Evolutionary conservation across 1,140 invertebrate species (phyloP), one percentile per base, ranked within the genome.

Genomic region (Lepidotrigona ventralis): DNA sequence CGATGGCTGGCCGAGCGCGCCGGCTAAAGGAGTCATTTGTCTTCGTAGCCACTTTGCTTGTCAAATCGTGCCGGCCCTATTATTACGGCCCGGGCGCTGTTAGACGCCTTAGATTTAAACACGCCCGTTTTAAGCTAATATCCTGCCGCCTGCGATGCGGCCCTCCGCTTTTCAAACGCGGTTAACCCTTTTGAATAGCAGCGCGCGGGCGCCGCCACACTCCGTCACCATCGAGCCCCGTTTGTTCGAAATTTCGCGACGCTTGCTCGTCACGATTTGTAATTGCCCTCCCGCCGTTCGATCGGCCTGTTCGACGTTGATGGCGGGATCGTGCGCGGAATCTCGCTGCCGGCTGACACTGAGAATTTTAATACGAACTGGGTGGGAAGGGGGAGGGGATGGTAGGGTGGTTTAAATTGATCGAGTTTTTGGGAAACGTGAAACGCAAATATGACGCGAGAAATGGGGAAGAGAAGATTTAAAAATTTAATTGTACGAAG

Each of bases 1-100:
- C 87, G 83, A 88, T 88, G 83, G 76, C 60, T 79, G 60, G 73
- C 6, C 76, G 73, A 85, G 53, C 64, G 60, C 73, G 58, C 29
- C 71, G 58, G 54, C 73, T 83, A 85, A 88, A 90, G 85, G 75
- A 88, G 86, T 86, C 89, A 91, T 91, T 91, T 90, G 90, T 91
- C 90, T 91, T 91, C 89, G 84, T 79, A 78, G 85, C 88, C 88
- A 89, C 90, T 91, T 91, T 89, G 88, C 90, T 89, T 90, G 90
- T 90, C 90, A 86, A 88, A 90, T 86, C 83, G 39, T 71, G 77
- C 78, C 79, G 80, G 63, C 86, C 39, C 86, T 86, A 83, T 88
- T 86, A 88, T 85, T 73, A 74, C 60, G 71, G 68, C 51, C 8
- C 39, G 0, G 17, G 46, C 72, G 79, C 81, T 76, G 82, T 91